These are phyloP conservation scores for Ruditapes philippinarum DNA, from an alignment of 1,140 invertebrate genomes.

Conservation along the genomic window DNA sequence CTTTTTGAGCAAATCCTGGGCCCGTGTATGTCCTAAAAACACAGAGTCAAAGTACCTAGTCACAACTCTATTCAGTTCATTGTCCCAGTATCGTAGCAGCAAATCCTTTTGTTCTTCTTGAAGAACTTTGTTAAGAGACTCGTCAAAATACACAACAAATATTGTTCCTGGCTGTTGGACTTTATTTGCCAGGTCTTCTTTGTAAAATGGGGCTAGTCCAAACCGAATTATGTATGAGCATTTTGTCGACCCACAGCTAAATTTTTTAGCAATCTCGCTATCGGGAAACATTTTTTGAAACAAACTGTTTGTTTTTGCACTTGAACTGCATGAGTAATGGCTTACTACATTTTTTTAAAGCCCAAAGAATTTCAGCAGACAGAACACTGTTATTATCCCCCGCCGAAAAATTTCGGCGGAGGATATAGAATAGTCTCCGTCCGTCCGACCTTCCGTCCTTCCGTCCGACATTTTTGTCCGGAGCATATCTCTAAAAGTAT, in stretches of 20 bases:
- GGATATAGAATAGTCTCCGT: too few relatives aligned
- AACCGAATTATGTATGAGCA: constrained; percentile 48
- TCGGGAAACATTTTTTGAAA: constrained; percentile 59
- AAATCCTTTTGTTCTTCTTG: constrained; percentile 73
- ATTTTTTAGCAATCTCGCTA: constrained; percentile 41
- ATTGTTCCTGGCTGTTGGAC: constrained; percentile 29
- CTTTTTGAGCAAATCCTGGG: constrained; percentile 62
- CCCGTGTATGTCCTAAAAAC: constrained; percentile 66
- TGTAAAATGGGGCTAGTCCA: constrained; percentile 48
- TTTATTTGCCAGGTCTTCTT: constrained; percentile 34
- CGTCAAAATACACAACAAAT: constrained; percentile 71
- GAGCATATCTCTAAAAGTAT: too few relatives aligned
- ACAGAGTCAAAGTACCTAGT: constrained; percentile 67
- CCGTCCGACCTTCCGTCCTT: too few relatives aligned
- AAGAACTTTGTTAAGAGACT: constrained; percentile 64
- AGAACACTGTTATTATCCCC: too few relatives aligned
- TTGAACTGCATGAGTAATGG: constrained; percentile 54
- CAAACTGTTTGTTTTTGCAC: constrained; percentile 28
- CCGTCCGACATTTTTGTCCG: too few relatives aligned
- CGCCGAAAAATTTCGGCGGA: too few relatives aligned
- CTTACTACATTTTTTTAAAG: constrained; percentile 22
- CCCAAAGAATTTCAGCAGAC: constrained; percentile 59
- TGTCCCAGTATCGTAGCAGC: constrained; percentile 65
- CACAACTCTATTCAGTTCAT: constrained; percentile 52
- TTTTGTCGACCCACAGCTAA: constrained; percentile 59